Base-by-base conservation (phyloP, 2,113 vertebrate species). In the Zosterops japonicus region DNA sequence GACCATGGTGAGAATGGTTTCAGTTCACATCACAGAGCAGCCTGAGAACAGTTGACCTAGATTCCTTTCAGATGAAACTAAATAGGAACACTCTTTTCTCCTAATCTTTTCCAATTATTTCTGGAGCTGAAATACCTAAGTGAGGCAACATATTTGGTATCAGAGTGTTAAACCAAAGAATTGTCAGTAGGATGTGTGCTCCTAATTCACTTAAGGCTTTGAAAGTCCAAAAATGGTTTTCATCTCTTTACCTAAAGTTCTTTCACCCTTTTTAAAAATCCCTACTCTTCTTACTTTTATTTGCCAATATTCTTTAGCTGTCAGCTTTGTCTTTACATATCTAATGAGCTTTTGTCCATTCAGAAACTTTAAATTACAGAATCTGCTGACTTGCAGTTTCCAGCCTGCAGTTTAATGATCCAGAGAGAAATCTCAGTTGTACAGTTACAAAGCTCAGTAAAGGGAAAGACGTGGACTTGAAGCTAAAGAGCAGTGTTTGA, bases 371-470 rank as follows among this genome's bases (percentile, higher is more conserved):
- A 84, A 93, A 93, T 92, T 90, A 41, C 41, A 91, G 76, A 75
- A 89, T 94, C 63, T 94, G 93, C 94, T 92, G 87, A 92, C 86
- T 91, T 95, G 89, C 83, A 87, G 27, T 90, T 93, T 92, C 76
- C 76, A 94, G 42, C 36, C 60, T 71, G 56, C 77, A 56, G 80
- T 56, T 91, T 92, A 89, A 82, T 94, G 91, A 94, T 90, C 72
- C 80, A 78, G 83, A 93, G 78, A 83, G 70, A 86, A 94, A 84
- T 87, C 87, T 96, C 89, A 89, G 80, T 87, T 78, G 63, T 78
- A 74, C 83, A 78, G 52, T 81, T 72, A 77, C 76, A 74, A 88
- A 81, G 76, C 83, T 93, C 20, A 3, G 46, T 63, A 89, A 93
- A 71, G 47, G 63, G 47, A 87, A 86, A 42, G 60, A 89, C 1